Percentiles rank a stretch among this genome's conserved stretches.
Evolutionary conservation across 2,113 vertebrate species (phyloP).

Genomic region (Scartelaos histophorus): DNA sequence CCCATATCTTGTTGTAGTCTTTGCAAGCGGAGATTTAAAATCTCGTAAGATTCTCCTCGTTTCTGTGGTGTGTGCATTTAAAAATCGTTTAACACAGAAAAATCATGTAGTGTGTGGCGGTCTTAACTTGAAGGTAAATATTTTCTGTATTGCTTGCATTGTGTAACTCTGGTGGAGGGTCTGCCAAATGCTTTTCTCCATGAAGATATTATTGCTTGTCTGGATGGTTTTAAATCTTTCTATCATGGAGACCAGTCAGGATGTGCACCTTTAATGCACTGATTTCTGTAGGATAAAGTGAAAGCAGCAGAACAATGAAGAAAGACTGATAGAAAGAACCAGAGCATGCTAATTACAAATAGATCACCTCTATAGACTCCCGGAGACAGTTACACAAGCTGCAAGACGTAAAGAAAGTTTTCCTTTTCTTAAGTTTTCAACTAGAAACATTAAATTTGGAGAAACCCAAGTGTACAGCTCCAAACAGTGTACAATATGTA

Average conservation of each 20-base stretch:
- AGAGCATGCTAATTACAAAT: conserved; percentile 38
- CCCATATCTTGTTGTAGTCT: no score
- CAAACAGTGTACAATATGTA: conserved; percentile 29
- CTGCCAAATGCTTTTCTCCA: no score
- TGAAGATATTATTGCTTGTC: no score
- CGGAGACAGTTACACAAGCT: conserved; percentile 27
- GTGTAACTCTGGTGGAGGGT: no score
- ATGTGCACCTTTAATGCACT: neutral
- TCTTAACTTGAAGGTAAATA: neutral
- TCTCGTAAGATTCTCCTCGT: no score
- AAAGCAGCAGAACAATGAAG: conserved; percentile 13
- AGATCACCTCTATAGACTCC: conserved; percentile 15
- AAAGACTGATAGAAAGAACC: conserved; percentile 22
- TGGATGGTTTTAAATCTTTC: no score
- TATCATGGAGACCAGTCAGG: no score
- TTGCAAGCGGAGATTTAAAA: no score
- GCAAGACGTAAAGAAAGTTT: conserved; percentile 22
- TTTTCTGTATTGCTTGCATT: neutral
- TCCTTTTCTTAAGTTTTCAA: neutral
- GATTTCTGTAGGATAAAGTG: neutral
- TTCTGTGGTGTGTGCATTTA: no score
- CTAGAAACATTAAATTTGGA: conserved; percentile 30
- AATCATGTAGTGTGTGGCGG: no score
- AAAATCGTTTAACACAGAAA: no score
- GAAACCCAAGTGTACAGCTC: conserved; percentile 24